These are phyloP conservation scores for Montifringilla adamsi DNA, from an alignment of 2,113 vertebrate genomes.

Conservation along the genomic window DNA sequence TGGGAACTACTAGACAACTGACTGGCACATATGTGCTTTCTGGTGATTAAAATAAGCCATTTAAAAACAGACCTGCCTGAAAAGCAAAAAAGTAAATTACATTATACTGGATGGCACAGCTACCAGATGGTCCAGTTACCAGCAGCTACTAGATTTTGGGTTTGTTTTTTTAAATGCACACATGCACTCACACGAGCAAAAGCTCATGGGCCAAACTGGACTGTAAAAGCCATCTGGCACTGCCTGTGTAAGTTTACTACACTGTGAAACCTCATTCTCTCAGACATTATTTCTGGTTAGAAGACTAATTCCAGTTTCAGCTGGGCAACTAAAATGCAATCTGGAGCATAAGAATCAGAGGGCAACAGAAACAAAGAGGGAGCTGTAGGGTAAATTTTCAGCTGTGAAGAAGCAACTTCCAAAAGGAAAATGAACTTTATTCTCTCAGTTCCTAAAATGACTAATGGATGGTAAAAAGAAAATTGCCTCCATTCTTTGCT, in stretches of 20 bases:
- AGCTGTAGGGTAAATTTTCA: neutral
- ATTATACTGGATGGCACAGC: slow-evolving; percentile 60
- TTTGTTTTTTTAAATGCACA: slow-evolving; percentile 37
- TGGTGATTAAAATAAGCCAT: slow-evolving; percentile 67
- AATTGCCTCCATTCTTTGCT: neutral
- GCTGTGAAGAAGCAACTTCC: slow-evolving; percentile 1
- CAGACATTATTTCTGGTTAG: slow-evolving; percentile 45
- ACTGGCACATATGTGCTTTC: slow-evolving; percentile 66
- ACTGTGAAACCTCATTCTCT: slow-evolving; percentile 26
- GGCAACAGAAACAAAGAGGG: slow-evolving; percentile 24
- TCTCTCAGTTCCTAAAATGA: neutral
- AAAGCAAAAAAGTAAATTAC: slow-evolving; percentile 66
- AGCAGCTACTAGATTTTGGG: slow-evolving; percentile 58
- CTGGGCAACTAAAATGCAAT: slow-evolving; percentile 20
- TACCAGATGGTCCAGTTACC: slow-evolving; percentile 65
- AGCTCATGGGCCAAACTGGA: slow-evolving; percentile 58
- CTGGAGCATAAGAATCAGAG: neutral
- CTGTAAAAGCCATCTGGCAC: slow-evolving; percentile 63
- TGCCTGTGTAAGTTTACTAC: slow-evolving; percentile 26
- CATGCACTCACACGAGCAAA: slow-evolving; percentile 18
- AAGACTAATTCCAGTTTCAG: slow-evolving; percentile 44
- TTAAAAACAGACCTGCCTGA: slow-evolving; percentile 67
- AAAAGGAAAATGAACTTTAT: slow-evolving; percentile 22
- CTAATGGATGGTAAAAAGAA: neutral
- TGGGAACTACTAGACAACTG: slow-evolving; percentile 55